phyloP scores from a whole-genome alignment of 2,888 invertebrate genomes.

The Bimastos eiseni region DNA sequence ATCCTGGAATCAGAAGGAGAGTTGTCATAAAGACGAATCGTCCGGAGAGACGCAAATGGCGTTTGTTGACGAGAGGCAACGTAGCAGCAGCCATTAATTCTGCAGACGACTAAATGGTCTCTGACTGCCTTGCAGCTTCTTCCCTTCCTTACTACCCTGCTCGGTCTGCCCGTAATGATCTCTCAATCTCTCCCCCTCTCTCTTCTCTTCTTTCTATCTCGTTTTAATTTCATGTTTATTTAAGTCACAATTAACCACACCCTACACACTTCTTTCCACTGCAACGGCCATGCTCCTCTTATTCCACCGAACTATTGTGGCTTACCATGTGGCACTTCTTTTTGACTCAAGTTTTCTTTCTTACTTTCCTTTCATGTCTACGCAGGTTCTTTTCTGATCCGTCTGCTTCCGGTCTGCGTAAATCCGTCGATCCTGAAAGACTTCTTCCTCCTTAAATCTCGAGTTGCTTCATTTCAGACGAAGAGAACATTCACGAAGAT shows the following conservation, averaged over 20 bases:
- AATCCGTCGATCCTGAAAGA: background rate
- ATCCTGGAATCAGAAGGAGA: background rate
- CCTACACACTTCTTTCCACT: background rate
- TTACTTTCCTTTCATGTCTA: too few species aligned
- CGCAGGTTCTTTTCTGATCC: background rate
- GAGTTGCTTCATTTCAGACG: background rate
- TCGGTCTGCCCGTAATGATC: background rate
- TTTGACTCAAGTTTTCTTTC: background rate
- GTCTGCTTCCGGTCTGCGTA: background rate
- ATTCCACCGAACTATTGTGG: background rate
- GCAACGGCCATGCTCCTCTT: background rate
- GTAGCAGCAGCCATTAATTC: background rate
- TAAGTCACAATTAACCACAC: background rate
- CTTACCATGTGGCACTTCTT: background rate
- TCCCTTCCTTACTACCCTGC: background rate
- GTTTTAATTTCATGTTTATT: background rate
- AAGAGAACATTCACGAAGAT: background rate
- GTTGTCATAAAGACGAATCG: constrained; percentile 1
- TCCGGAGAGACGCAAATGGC: background rate
- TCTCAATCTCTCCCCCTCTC: background rate
- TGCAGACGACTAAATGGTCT: background rate
- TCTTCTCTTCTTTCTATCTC: background rate
- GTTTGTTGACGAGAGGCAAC: background rate
- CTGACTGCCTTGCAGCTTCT: background rate
- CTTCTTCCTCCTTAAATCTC: background rate